Evolutionary conservation across 2,888 invertebrate genomes (phyloP).

Genomic region (Alloscopus bannaensis): DNA sequence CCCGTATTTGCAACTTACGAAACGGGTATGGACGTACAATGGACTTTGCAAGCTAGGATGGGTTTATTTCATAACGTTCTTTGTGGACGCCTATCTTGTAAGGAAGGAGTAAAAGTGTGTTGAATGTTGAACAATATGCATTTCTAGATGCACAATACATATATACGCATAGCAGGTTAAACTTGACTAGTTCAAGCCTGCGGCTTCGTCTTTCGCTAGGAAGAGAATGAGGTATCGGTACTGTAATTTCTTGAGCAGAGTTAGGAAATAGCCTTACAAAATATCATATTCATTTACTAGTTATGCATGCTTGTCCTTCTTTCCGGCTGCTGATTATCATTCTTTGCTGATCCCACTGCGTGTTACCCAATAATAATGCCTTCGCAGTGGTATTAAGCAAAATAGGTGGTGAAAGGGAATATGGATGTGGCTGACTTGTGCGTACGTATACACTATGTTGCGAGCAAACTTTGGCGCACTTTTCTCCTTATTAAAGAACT

Average conservation of each 20-base stretch:
- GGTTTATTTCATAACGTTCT: not conserved
- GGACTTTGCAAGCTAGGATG: not conserved
- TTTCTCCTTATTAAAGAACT: not conserved
- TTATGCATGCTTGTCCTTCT: not conserved
- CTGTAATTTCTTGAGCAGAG: not conserved
- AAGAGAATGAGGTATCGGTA: too few species aligned
- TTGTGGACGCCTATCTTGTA: not conserved
- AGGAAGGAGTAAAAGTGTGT: not conserved
- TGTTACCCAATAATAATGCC: slow-evolving; percentile 28
- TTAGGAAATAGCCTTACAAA: not conserved
- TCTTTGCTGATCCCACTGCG: slow-evolving; percentile 1
- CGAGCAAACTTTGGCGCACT: slow-evolving; percentile 47
- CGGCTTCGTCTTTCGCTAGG: too few species aligned
- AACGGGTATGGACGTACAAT: not conserved
- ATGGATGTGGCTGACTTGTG: slow-evolving; percentile 35
- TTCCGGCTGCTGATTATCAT: slow-evolving; percentile 15
- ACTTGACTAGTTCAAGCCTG: too few species aligned
- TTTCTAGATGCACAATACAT: not conserved
- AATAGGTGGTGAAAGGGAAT: too few species aligned
- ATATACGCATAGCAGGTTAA: not conserved
- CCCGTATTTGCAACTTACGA: not conserved
- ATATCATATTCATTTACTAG: slow-evolving; percentile 20
- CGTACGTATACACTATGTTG: slow-evolving; percentile 47
- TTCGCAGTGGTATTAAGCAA: slow-evolving; percentile 28
- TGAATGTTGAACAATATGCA: not conserved